phyloP scores from a whole-genome alignment of 2,888 invertebrate species.

The Mesorhabditis spiculigera region DNA sequence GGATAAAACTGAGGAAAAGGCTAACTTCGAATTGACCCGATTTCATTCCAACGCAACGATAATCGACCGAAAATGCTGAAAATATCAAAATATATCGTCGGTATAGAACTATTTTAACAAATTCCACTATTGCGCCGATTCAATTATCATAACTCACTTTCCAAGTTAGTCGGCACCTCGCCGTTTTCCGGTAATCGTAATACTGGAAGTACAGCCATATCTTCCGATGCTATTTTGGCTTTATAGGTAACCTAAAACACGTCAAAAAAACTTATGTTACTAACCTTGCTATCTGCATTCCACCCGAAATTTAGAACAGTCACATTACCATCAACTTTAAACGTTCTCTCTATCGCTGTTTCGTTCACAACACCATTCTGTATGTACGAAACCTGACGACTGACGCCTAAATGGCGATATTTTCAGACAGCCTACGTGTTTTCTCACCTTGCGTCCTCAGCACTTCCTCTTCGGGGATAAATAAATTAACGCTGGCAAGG shows the following conservation, averaged over 20 bases:
- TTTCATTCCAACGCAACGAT: constrained; percentile 51
- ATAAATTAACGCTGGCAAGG: constrained; percentile 43
- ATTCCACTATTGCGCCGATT: not conserved
- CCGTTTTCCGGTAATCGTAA: constrained; percentile 44
- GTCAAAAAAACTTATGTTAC: not conserved
- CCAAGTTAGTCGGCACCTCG: constrained; percentile 37
- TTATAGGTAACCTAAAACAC: constrained; percentile 32
- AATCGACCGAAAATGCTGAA: constrained; percentile 53
- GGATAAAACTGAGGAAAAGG: constrained; percentile 37
- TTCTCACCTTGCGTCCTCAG: constrained; percentile 52
- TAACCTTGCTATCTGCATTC: not conserved
- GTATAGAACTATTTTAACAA: no score
- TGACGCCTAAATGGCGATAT: not conserved
- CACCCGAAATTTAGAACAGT: not conserved
- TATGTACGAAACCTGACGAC: not conserved
- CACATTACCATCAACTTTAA: not conserved
- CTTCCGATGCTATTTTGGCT: constrained; percentile 43
- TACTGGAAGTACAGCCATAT: constrained; percentile 54
- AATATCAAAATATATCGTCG: not conserved
- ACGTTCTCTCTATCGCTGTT: not conserved
- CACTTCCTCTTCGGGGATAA: constrained; percentile 53
- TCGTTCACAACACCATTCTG: not conserved
- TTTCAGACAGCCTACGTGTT: not conserved
- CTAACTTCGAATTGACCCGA: constrained; percentile 52
- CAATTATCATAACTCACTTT: constrained; percentile 28